Percentiles rank a stretch among this genome's conserved stretches.
These are phyloP conservation scores for Lepidurus arcticus DNA, from an alignment of 1,140 invertebrate genomes.

Conservation along the genomic window DNA sequence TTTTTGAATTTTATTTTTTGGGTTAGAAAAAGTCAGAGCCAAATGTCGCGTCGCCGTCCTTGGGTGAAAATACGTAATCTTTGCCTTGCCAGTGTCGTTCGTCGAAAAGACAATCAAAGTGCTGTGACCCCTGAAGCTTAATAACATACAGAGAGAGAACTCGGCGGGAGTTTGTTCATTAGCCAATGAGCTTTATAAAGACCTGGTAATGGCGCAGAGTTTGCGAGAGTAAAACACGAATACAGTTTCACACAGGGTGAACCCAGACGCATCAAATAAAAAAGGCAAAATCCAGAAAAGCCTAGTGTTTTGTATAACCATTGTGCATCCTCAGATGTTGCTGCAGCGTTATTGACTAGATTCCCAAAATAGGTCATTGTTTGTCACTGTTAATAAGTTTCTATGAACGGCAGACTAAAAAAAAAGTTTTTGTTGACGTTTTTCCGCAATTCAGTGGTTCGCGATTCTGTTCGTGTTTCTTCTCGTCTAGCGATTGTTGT, in stretches of 20 bases:
- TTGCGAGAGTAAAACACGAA: neutral
- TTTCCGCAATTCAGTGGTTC: too few species aligned
- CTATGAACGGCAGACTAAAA: too few species aligned
- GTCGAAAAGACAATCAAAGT: slow-evolving; percentile 5
- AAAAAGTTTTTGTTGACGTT: too few species aligned
- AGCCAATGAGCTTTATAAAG: slow-evolving; percentile 19
- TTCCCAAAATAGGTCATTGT: too few species aligned
- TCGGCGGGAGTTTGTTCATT: slow-evolving; percentile 14
- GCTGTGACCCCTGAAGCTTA: slow-evolving; percentile 6
- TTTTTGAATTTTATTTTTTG: neutral
- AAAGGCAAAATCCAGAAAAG: too few species aligned
- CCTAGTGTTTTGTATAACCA: too few species aligned
- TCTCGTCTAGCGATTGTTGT: too few species aligned
- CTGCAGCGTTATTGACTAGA: too few species aligned
- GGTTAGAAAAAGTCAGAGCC: neutral
- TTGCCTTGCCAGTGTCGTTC: neutral
- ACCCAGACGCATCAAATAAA: neutral
- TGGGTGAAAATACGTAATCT: slow-evolving; percentile 8
- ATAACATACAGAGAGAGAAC: neutral
- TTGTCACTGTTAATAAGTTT: too few species aligned
- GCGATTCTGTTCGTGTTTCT: too few species aligned
- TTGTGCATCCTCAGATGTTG: too few species aligned
- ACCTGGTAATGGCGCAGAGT: neutral
- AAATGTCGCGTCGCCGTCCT: neutral
- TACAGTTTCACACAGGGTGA: neutral